phyloP scores from a whole-genome alignment of 2,888 invertebrate species.

The Oscheius onirici region DNA sequence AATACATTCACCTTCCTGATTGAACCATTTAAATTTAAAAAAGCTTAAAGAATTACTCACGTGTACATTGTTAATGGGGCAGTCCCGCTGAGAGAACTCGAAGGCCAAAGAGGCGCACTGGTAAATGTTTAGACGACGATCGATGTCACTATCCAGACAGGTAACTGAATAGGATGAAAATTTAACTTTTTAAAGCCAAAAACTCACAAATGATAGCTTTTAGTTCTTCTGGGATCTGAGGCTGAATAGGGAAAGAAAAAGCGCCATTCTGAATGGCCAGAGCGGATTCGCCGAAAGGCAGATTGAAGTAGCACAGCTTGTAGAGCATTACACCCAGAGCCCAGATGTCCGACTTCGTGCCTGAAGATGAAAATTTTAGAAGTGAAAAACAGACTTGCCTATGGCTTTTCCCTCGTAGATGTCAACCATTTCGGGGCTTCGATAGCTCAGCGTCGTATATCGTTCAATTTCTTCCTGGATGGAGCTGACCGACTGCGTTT shows the following conservation, averaged over 20 bases:
- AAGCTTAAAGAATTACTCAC: conserved; percentile 64
- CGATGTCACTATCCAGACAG: conserved; percentile 86
- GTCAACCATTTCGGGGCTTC: conserved; percentile 92
- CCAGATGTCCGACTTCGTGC: conserved; percentile 68
- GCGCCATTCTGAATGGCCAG: conserved; percentile 89
- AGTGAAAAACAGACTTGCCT: conserved; percentile 70
- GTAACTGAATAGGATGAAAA: conserved; percentile 75
- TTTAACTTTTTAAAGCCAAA: not conserved
- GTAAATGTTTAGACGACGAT: conserved; percentile 84
- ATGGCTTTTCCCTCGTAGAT: conserved; percentile 85
- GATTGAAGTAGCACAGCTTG: conserved; percentile 86
- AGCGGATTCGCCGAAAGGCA: conserved; percentile 91
- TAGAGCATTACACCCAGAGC: conserved; percentile 88
- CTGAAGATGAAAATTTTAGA: conserved; percentile 43
- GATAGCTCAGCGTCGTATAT: conserved; percentile 88
- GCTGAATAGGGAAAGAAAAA: conserved; percentile 84
- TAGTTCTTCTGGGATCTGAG: conserved; percentile 79
- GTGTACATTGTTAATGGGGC: conserved; percentile 74
- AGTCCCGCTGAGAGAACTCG: conserved; percentile 70
- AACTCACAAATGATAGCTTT: conserved; percentile 81
- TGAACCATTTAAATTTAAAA: too few species aligned
- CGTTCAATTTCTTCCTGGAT: conserved; percentile 68
- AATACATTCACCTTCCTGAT: too few species aligned
- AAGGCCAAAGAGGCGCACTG: conserved; percentile 74
- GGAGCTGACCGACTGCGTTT: conserved; percentile 46